These are phyloP conservation scores for Rotaria macrura DNA, from an alignment of 2,888 invertebrate species.

Conservation along the genomic window DNA sequence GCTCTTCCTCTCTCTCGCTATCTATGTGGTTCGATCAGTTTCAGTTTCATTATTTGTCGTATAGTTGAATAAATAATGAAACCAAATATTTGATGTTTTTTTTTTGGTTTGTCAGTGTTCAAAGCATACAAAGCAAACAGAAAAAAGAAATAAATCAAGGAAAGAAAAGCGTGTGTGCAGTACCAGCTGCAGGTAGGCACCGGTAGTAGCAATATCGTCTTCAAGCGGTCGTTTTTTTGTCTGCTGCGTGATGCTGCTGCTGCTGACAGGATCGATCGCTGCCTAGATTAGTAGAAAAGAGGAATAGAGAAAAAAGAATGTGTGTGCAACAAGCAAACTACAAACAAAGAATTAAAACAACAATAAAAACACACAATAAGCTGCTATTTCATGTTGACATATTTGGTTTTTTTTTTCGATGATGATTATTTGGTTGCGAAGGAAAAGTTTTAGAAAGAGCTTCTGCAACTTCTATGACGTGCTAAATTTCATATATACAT, in stretches of 20 bases:
- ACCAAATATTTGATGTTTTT: not conserved
- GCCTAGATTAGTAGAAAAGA: slow-evolving; percentile 1
- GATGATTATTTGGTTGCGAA: not conserved
- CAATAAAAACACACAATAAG: slow-evolving; percentile 7
- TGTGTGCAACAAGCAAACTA: not conserved
- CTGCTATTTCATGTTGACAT: not conserved
- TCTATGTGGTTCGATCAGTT: slow-evolving; percentile 1
- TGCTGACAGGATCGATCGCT: not conserved
- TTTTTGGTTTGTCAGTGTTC: not conserved
- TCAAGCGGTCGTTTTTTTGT: slow-evolving; percentile 24
- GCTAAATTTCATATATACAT: not conserved
- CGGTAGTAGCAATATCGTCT: slow-evolving; percentile 21
- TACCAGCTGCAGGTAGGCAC: slow-evolving; percentile 22
- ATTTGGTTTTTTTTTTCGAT: not conserved
- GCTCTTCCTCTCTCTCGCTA: too few species aligned
- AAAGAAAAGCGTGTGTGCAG: slow-evolving; percentile 17
- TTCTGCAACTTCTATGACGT: not conserved
- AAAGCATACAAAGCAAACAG: slow-evolving; percentile 14
- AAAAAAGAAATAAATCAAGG: slow-evolving; percentile 17
- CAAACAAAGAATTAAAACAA: not conserved
- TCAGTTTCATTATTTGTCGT: not conserved
- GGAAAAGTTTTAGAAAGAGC: not conserved
- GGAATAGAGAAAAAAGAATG: not conserved
- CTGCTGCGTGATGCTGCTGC: slow-evolving; percentile 16
- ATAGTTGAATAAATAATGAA: not conserved